Conservation (phyloP, 1,140 invertebrate species). For the Drosophila obscura region DNA sequence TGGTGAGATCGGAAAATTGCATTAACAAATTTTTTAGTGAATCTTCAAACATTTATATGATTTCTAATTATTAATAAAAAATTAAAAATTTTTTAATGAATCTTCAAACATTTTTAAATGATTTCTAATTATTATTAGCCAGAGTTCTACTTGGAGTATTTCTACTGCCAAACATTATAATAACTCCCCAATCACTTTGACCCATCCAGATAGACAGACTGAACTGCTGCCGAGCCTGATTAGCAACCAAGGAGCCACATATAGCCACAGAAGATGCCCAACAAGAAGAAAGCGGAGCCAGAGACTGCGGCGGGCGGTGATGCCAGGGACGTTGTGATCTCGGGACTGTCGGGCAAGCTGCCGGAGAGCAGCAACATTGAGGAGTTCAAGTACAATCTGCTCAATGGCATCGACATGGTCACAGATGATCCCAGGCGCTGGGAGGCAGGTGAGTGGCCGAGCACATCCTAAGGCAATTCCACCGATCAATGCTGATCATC, state of each 20-base stretch:
- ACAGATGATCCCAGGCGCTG: constrained; percentile 94
- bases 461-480: not conserved
- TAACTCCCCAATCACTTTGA: no score
- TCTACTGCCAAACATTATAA: no score
- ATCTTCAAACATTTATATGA: no score
- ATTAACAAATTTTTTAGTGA: no score
- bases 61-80: no score
- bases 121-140: no score
- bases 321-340: constrained; percentile 90
- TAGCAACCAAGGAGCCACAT: constrained; percentile 15
- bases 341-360: constrained; percentile 94
- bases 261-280: constrained; percentile 48
- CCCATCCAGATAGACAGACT: not conserved
- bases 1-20: no score
- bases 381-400: constrained; percentile 94
- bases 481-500: no score
- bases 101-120: no score
- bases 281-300: constrained; percentile 45
- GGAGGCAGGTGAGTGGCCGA: constrained; percentile 85
- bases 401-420: constrained; percentile 93
- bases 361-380: constrained; percentile 94
- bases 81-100: no score
- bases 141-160: no score
- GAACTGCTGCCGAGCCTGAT: constrained; percentile 28
- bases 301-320: constrained; percentile 17